Percentiles rank a stretch among this genome's conserved stretches.
Conservation (phyloP, 2,888 invertebrate species). For the Hylaea fasciaria region DNA sequence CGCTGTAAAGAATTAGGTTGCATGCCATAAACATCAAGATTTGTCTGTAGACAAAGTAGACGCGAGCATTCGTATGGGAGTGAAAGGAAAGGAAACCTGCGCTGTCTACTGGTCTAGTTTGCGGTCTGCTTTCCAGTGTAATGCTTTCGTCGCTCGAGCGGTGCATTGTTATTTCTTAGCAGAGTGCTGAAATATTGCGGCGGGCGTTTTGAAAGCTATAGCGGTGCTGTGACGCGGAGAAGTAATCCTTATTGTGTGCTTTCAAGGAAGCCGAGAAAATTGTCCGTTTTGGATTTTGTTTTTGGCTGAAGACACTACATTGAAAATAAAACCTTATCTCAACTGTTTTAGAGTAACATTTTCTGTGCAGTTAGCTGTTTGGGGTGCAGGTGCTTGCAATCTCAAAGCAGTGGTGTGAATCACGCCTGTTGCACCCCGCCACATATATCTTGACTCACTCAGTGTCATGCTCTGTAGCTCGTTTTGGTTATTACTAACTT, state of each 20-base stretch:
- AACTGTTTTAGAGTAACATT: constrained; percentile 44
- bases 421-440: constrained; percentile 72
- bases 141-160: constrained; percentile 68
- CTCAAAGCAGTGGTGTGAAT: constrained; percentile 69
- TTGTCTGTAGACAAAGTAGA: not conserved
- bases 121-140: constrained; percentile 63
- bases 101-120: constrained; percentile 31
- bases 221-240: constrained; percentile 39
- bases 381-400: constrained; percentile 72
- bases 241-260: constrained; percentile 47
- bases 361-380: constrained; percentile 31
- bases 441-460: constrained; percentile 76
- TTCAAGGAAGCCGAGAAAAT: constrained; percentile 53
- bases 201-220: constrained; percentile 59
- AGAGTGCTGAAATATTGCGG: constrained; percentile 78
- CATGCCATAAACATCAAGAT: not conserved
- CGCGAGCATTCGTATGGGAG: not conserved
- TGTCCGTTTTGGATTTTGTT: constrained; percentile 62
- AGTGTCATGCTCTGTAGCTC: constrained; percentile 67
- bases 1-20: not conserved
- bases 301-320: constrained; percentile 47
- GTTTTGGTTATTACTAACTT: constrained; percentile 55
- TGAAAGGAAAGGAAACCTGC: not conserved
- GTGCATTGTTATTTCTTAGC: constrained; percentile 79
- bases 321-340: constrained; percentile 48